Base-by-base conservation (phyloP, 2,113 vertebrate species). In the Hippocampus zosterae region DNA sequence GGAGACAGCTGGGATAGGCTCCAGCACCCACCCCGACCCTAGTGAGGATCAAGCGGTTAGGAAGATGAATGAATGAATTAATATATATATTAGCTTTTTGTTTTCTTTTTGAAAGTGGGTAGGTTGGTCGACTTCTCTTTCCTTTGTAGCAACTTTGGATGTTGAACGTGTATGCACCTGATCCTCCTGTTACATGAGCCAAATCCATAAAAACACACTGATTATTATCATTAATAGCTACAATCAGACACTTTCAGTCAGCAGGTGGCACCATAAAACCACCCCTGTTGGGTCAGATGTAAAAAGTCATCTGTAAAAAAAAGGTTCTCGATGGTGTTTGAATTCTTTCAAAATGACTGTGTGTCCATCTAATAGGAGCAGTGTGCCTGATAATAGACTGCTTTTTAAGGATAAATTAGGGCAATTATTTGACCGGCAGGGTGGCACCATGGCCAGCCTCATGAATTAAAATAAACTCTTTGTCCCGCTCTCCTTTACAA, bases 211-310 rank as follows among this genome's bases (percentile, higher is more conserved):
- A 23, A 27, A 57, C n/a, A 12, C 9, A 40, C 37, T 2, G 46
- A 37, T n/a, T 42, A 15, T 13, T 42, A n/a, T n/a, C 44, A 13
- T 53, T 53, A n/a, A 33, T 67, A 4, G 1, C 9, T 55, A 19
- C 10, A 55, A 18, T 48, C 53, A 29, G 19, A 8, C 2, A 42
- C 12, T 52, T 81, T 72, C 63, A 52, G 85, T 74, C 88, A 88
- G 81, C 77, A 90, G 88, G 80, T 85, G 88, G 88, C 86, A 86
- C 85, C 81, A 88, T 67, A 83, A 75, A 88, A 70, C 83, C 73
- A 72, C n/a, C 21, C n/a, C 21, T 42, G 29, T 12, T 19, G 61
- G 19, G 37, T 41, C 19, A 23, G 6, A 64, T 33, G 2, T 8
- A 40, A 55, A 61, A 33, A 33, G 27, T 5, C 15, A 52, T 52